These are phyloP conservation scores for Haplotaxodon microlepis DNA, from an alignment of 2,113 vertebrate genomes.

Conservation along the genomic window DNA sequence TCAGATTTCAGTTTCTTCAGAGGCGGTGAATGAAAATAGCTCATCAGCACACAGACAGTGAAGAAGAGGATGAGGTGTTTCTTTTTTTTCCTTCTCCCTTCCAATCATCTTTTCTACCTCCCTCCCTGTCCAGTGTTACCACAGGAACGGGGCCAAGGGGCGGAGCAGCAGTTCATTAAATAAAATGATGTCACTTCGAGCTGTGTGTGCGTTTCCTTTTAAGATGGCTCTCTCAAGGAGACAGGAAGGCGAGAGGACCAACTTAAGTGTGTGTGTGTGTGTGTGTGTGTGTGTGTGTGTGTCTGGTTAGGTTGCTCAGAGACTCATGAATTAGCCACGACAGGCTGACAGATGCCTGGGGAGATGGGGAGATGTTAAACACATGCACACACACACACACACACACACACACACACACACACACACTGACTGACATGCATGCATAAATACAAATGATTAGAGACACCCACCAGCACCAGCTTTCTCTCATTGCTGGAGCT, in stretches of 20 bases:
- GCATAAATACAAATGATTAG: neutral
- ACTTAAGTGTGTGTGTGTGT: neutral
- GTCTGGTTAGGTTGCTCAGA: neutral
- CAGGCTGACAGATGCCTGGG: conserved; percentile 3
- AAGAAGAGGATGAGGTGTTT: neutral
- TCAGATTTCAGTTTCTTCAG: neutral
- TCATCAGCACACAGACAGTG: neutral
- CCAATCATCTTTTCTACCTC: neutral
- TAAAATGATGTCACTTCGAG: neutral
- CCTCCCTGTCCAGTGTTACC: neutral
- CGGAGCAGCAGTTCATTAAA: neutral
- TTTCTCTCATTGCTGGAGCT: neutral
- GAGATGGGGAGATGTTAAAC: neutral
- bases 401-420: neutral
- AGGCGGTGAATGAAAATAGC: neutral
- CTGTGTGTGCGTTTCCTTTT: neutral
- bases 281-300: neutral
- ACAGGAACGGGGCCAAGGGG: neutral
- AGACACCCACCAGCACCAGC: neutral
- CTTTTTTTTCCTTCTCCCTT: neutral
- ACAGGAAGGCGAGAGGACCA: neutral
- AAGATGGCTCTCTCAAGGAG: neutral
- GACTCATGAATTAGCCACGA: conserved; percentile 7
- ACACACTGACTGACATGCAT: neutral
- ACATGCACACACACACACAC: neutral